phyloP scores from a whole-genome alignment of 2,797 vertebrate genomes.

The Alosa sapidissima region DNA sequence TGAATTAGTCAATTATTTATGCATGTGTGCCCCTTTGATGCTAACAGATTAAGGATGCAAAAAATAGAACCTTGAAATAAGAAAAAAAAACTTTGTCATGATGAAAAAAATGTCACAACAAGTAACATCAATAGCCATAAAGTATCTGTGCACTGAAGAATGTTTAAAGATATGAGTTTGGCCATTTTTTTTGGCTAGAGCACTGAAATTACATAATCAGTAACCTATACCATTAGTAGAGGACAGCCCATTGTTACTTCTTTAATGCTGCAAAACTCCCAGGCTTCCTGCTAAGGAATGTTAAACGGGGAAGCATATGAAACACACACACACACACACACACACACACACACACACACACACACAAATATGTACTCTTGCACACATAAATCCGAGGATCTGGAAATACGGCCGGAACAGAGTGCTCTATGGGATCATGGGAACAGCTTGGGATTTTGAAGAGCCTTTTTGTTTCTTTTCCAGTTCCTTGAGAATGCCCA shows the following conservation, averaged over 20 bases:
- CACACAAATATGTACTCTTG: conserved; percentile 83
- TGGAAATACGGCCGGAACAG: conserved; percentile 83
- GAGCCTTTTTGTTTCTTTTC: conserved; percentile 86
- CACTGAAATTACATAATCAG: conserved; percentile 1
- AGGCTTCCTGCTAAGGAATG: neutral
- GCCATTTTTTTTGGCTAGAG: neutral
- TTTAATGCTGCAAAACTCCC: conserved; percentile 32
- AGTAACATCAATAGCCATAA: conserved; percentile 52
- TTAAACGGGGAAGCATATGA: conserved; percentile 10
- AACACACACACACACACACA: conserved; percentile 65
- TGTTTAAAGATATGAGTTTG: neutral
- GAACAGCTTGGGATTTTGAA: conserved; percentile 88
- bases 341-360: conserved; percentile 63
- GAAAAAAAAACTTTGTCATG: conserved; percentile 61
- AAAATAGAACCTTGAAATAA: conserved; percentile 66
- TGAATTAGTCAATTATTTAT: conserved; percentile 84
- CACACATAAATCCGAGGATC: conserved; percentile 85
- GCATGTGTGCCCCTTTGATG: conserved; percentile 83
- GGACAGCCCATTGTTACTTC: conserved; percentile 37
- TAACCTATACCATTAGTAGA: conserved; percentile 70
- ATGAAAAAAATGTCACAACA: conserved; percentile 80
- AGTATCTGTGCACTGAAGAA: conserved; percentile 27
- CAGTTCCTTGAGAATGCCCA: conserved; percentile 76
- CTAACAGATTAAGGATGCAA: conserved; percentile 79
- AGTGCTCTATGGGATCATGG: conserved; percentile 87